Percentiles rank a stretch among this genome's conserved stretches.
Evolutionary conservation across 2,888 invertebrate genomes (phyloP).

Genomic region (Agrotis clavis): DNA sequence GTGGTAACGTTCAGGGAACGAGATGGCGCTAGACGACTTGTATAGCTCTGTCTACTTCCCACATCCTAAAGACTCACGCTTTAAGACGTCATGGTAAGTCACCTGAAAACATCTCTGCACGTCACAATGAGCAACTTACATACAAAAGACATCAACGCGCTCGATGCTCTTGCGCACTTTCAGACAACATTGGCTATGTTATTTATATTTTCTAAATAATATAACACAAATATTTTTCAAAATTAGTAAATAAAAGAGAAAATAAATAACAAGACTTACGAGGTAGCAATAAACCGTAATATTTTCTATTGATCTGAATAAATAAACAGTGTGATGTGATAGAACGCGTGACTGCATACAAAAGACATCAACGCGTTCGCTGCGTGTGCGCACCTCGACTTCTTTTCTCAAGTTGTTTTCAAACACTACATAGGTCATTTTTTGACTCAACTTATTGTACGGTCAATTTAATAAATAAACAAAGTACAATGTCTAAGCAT

Average conservation of each 20-base stretch:
- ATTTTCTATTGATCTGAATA: slow-evolving; percentile 3
- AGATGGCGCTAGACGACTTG: too few relatives aligned
- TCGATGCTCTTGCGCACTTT: slow-evolving; percentile 70
- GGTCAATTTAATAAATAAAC: slow-evolving; percentile 55
- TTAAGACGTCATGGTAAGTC: too few relatives aligned
- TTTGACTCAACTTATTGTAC: slow-evolving; percentile 32
- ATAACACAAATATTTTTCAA: too few relatives aligned
- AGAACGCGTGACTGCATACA: slow-evolving; percentile 65
- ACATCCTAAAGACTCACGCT: too few relatives aligned
- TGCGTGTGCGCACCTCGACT: slow-evolving; percentile 71
- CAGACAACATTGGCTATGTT: neutral
- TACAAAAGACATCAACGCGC: slow-evolving; percentile 80
- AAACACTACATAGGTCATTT: slow-evolving; percentile 47
- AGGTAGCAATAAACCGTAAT: neutral
- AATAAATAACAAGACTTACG: too few relatives aligned
- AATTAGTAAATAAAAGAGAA: too few relatives aligned
- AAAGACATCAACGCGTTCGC: slow-evolving; percentile 78
- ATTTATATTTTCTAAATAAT: too few relatives aligned
- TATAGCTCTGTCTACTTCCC: too few relatives aligned
- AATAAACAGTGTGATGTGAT: slow-evolving; percentile 25
- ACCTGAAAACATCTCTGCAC: neutral
- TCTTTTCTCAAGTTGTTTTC: slow-evolving; percentile 38
- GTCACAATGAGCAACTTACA: slow-evolving; percentile 16
- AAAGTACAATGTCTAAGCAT: neutral
- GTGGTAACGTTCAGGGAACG: too few relatives aligned